Conservation (phyloP, 2,888 invertebrate species). For the Tridacna crocea region DNA sequence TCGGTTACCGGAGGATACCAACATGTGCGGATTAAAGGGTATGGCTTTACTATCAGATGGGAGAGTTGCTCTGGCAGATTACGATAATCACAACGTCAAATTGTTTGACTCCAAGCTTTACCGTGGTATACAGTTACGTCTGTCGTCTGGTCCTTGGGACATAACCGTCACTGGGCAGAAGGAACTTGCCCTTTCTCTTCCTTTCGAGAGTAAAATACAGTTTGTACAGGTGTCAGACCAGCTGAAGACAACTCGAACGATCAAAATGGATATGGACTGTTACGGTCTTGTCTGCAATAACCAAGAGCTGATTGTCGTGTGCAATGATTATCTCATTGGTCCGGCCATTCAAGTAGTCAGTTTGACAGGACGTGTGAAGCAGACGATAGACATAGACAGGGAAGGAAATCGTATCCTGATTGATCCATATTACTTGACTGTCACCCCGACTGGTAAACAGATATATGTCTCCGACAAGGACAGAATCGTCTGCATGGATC, state of each 20-base stretch:
- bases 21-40: conserved; percentile 53
- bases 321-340: conserved; percentile 61
- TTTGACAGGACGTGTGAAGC: conserved; percentile 59
- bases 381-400: conserved; percentile 60
- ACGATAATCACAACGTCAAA: conserved; percentile 60
- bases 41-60: conserved; percentile 51
- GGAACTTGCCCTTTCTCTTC: conserved; percentile 56
- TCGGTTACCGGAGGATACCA: conserved; percentile 45
- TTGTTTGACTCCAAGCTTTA: conserved; percentile 60
- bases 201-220: conserved; percentile 63
- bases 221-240: conserved; percentile 50
- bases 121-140: conserved; percentile 44
- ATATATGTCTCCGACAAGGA: conserved; percentile 64
- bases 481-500: conserved; percentile 61
- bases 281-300: conserved; percentile 57
- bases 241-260: conserved; percentile 51
- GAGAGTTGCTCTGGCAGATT: conserved; percentile 54
- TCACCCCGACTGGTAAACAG: conserved; percentile 56
- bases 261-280: conserved; percentile 62
- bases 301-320: conserved; percentile 60
- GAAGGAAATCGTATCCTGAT: conserved; percentile 52
- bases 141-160: conserved; percentile 61
- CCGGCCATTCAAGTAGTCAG: conserved; percentile 56
- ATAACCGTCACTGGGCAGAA: conserved; percentile 53
- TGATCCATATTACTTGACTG: conserved; percentile 60